These are phyloP conservation scores for Chironomus striatipennis DNA, from an alignment of 1,140 invertebrate species.

Conservation along the genomic window DNA sequence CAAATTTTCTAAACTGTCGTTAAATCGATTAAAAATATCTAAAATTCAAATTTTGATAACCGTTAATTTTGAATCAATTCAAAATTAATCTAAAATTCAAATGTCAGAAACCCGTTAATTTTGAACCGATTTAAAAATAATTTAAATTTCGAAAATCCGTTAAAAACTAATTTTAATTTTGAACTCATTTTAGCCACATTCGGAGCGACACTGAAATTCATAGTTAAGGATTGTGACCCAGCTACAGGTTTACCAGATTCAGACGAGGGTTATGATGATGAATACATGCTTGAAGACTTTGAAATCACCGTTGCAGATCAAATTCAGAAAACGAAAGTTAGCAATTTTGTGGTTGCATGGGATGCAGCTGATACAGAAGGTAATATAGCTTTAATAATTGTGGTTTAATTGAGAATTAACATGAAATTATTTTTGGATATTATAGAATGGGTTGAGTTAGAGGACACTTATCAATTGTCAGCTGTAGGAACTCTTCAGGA, in stretches of 20 bases:
- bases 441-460: constrained; percentile 59
- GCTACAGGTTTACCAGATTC: constrained; percentile 87
- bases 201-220: constrained; percentile 83
- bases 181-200: constrained; percentile 55
- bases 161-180: constrained; percentile 21
- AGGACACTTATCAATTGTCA: constrained; percentile 85
- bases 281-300: constrained; percentile 82
- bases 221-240: constrained; percentile 94
- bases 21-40: too few relatives aligned
- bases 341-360: constrained; percentile 67
- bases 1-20: too few relatives aligned
- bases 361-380: constrained; percentile 48
- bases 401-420: background rate
- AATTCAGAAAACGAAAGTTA: constrained; percentile 75
- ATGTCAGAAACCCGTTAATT: too few relatives aligned
- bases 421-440: background rate
- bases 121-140: too few relatives aligned
- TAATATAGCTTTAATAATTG: constrained; percentile 24
- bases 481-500: constrained; percentile 72
- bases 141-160: too few relatives aligned
- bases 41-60: too few relatives aligned
- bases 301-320: constrained; percentile 86
- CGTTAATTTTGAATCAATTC: too few relatives aligned
- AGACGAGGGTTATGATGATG: constrained; percentile 68
- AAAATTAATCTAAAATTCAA: too few relatives aligned